Percentiles rank a stretch among this genome's conserved stretches.
These are phyloP conservation scores for Trissolcus basalis DNA, from an alignment of 1,140 invertebrate genomes.

Conservation along the genomic window DNA sequence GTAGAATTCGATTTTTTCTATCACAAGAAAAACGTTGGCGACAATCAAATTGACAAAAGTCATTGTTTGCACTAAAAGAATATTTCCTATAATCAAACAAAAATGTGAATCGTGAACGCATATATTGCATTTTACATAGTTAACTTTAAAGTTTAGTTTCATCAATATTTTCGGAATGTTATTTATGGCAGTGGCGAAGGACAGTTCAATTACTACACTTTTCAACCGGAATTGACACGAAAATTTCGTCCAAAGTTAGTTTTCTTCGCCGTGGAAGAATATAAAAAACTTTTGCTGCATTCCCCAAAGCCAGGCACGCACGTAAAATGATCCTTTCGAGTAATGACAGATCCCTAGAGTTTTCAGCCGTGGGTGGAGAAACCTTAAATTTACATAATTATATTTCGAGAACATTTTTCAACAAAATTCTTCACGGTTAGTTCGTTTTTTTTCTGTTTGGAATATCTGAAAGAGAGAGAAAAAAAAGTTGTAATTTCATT, in stretches of 20 bases:
- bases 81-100: no score
- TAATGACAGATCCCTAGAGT: constrained; percentile 45
- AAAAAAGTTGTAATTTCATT: no score
- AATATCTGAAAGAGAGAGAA: not conserved
- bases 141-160: not conserved
- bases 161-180: constrained; percentile 2
- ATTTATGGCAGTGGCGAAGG: constrained; percentile 7
- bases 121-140: no score
- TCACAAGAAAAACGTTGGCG: no score
- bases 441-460: constrained; percentile 9
- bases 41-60: no score
- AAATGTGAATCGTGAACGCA: no score
- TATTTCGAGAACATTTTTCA: constrained; percentile 16
- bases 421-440: constrained; percentile 9
- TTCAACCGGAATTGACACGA: constrained; percentile 38
- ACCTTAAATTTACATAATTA: constrained; percentile 41
- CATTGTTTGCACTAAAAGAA: no score
- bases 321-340: constrained; percentile 45
- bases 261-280: constrained; percentile 15
- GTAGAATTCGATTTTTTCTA: not conserved
- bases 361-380: constrained; percentile 20
- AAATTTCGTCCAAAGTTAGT: constrained; percentile 33
- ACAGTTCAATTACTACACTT: constrained; percentile 24
- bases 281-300: constrained; percentile 37
- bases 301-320: constrained; percentile 39